Evolutionary conservation across 2,888 invertebrate species (phyloP), one percentile per base, ranked within the genome.

Genomic region (Pachydiplax longipennis): DNA sequence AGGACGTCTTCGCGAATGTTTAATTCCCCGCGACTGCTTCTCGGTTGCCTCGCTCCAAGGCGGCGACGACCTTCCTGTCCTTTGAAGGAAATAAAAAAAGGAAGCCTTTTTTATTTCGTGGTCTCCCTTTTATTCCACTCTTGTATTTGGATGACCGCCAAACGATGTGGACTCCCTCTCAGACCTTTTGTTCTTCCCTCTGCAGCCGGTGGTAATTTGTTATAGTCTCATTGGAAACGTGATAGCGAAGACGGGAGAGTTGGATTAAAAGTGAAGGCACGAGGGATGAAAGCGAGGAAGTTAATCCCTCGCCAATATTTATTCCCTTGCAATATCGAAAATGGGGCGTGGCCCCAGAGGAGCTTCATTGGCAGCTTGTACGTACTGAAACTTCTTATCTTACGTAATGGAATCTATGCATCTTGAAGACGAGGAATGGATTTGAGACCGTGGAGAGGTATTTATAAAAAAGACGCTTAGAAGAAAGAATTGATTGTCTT

Each of bases 21-120:
- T 87, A 87, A 87, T 87, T 87, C 87, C 61, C 61, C 58, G 58
- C 87, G 61, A 65, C 87, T 61, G 61, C 87, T 87, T 40, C 87
- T 87, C 83, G 83, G 58, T 83, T 83, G 83, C 83, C 31, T 83
- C 53, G 82, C 82, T 83, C 58, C 83, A 65, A 87, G 87, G 87
- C 87, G 87, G 87, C 87, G 87, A 87, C 87, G 87, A 87, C 87
- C 87, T 87, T 87, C 87, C 58, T 87, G 87, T 87, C 87, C 87
- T 87, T 87, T 87, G 87, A 65, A 65, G 87, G 87, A 87, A 87
- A 61, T 61, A 87, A 87, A 65, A 87, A 61, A n/a, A 65, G 44
- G 44, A 44, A 8, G n/a, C 5, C n/a, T 37, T 87, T 87, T 87
- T 87, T 87, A 87, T 87, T 65, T 61, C 87, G 35, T n/a, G 58